Evolutionary conservation across 2,113 vertebrate species (phyloP).

Genomic region (Cheirogaleus medius): DNA sequence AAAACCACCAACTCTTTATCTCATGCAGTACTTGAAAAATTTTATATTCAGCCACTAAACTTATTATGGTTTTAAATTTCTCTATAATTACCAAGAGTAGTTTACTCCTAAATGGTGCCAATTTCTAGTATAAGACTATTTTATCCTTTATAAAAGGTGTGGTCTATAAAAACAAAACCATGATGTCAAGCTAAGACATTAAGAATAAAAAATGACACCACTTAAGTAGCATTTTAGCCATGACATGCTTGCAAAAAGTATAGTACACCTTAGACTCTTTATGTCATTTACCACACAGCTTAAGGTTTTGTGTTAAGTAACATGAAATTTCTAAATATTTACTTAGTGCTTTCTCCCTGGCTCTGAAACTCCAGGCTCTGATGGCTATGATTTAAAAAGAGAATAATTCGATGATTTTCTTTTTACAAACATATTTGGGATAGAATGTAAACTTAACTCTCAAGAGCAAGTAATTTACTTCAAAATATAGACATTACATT

Average conservation of each 20-base stretch:
- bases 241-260: not conserved
- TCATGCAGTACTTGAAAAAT: conserved; percentile 24
- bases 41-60: not conserved
- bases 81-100: not conserved
- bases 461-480: conserved; percentile 20
- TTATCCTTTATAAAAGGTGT: not conserved
- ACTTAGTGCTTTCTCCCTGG: not conserved
- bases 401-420: not conserved
- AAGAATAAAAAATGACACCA: not conserved
- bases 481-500: not conserved
- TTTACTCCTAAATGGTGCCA: conserved; percentile 19
- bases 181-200: not conserved
- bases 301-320: not conserved
- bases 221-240: not conserved
- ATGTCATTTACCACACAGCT: not conserved
- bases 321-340: not conserved
- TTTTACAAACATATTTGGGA: not conserved
- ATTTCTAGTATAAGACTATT: not conserved
- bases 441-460: conserved; percentile 2
- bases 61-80: not conserved
- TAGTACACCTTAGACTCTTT: not conserved
- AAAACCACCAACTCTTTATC: conserved; percentile 22
- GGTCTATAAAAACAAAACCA: conserved; percentile 13
- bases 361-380: not conserved
- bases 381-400: not conserved